Evolutionary conservation across 2,797 vertebrate species (phyloP), one percentile per base, ranked within the genome.

Genomic region (Gymnoscopelus microlampas): DNA sequence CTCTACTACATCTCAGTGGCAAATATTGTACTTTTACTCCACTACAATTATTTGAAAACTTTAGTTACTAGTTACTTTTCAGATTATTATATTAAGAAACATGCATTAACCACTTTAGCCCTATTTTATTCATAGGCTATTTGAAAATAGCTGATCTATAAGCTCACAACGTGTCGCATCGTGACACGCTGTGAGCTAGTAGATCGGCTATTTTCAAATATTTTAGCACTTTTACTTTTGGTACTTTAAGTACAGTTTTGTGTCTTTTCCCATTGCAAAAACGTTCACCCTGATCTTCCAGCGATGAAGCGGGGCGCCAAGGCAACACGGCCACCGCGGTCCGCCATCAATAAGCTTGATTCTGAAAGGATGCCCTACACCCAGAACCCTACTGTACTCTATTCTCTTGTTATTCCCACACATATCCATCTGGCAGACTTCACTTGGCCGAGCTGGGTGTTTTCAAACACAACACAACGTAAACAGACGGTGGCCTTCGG

Each of bases 401-500:
- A 2, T 29, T 29, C 26, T 29, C 26, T 29, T 29, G 26, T 29
- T 19, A 24, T 71, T 56, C 54, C 60, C 69, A 71, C 56, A 29
- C 64, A 85, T 78, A 19, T 72, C 71, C 63, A 64, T 68, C 72
- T 79, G 78, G 64, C 82, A 76, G 70, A 54, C 26, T 63, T 73
- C 49, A 78, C 66, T 66, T 64, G 63, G 75, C 83, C 49, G 0
- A 50, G 58, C 70, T 65, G 58, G 23, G 3, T 51, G 26, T 29
- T 29, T 57, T 55, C 63, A 65, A 60, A 60, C 72, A 3, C 2
- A 29, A 29, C 79, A 57, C 60, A 70, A 64, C 53, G 80, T 47
- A 82, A 88, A 86, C 85, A 85, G 66, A 85, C 78, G 65, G 73
- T 83, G 74, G 82, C 75, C 70, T 19, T 77, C 64, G 47, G 47